These are phyloP conservation scores for Pristionchus mayeri DNA, from an alignment of 2,888 invertebrate genomes.

Conservation along the genomic window DNA sequence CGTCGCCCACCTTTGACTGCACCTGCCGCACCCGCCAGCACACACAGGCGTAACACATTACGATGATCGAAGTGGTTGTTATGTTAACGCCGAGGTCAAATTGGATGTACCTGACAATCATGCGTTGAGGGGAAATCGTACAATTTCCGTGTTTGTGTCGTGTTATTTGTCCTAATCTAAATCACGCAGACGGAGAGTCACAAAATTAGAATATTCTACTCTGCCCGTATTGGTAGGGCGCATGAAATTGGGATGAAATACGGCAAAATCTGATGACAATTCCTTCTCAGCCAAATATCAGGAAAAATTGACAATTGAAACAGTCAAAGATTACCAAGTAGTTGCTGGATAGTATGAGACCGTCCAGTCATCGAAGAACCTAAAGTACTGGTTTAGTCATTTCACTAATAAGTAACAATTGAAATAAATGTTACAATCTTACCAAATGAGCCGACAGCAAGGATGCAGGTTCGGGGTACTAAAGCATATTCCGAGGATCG, in stretches of 20 bases:
- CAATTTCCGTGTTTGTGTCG: too few species aligned
- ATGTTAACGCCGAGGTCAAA: constrained; percentile 34
- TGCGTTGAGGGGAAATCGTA: too few species aligned
- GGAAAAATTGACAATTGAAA: background rate
- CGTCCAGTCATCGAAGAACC: constrained; percentile 29
- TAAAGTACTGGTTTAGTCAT: background rate
- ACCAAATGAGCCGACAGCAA: constrained; percentile 13
- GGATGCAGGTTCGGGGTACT: background rate
- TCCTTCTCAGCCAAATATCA: background rate
- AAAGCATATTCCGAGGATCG: background rate
- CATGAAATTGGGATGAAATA: too few species aligned
- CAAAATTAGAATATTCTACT: too few species aligned
- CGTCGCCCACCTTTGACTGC: background rate
- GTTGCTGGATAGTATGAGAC: background rate
- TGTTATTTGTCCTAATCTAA: too few species aligned
- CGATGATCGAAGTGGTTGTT: background rate
- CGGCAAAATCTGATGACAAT: too few species aligned
- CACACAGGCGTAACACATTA: constrained; percentile 35
- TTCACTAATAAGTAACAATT: too few species aligned
- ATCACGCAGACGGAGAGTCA: too few species aligned
- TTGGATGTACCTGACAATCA: constrained; percentile 2
- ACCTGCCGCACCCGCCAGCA: constrained; percentile 38
- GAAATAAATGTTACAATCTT: background rate
- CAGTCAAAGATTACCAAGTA: background rate
- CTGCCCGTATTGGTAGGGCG: too few species aligned